Evolutionary conservation across 2,888 invertebrate genomes (phyloP), one percentile per base, ranked within the genome.

Genomic region (Ornithoptera priamus): DNA sequence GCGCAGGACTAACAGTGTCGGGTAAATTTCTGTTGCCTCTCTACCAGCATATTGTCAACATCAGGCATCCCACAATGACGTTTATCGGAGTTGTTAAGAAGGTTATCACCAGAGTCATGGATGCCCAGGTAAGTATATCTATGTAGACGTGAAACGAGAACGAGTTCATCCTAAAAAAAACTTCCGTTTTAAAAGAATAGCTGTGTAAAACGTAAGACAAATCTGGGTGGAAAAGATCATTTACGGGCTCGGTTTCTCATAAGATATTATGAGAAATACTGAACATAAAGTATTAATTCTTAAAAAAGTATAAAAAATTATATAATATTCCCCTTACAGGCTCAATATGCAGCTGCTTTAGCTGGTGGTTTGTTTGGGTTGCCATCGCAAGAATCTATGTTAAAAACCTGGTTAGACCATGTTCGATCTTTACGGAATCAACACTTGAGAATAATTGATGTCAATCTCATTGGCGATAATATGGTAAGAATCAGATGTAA

Each of bases 41-140:
- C 17, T 96, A 96, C 85, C 95, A 95, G 78, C 96, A 97, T 77
- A 88, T 96, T 66, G 94, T 97, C 62, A 96, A 97, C 84, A 94
- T 96, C 18, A 93, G 95, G 68, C 94, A 94, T 75, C 96, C 97
- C 0, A 94, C 94, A n/a, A 94, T 97, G 94, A 93, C 94, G 65
- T 95, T 97, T 74, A 91, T 97, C 59, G 97, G 97, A 0, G 88
- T 97, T 18, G 95, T 96, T 0, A 94, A 94, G 74, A 95, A 95
- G 94, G 96, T 88, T 93, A 96, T 91, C 71, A 92, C 87, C 46
- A 85, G 84, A 67, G 93, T 95, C 78, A 94, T 96, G 80, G 95
- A 97, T 78, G 92, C 94, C 70, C 97, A 97, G 94, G 96, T 96
- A 56, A 15, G 6, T 46, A 30, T 5, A 30, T 30, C 30, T 30